Evolutionary conservation across 2,888 invertebrate genomes (phyloP).

Genomic region (Cosmopolites sordidus): DNA sequence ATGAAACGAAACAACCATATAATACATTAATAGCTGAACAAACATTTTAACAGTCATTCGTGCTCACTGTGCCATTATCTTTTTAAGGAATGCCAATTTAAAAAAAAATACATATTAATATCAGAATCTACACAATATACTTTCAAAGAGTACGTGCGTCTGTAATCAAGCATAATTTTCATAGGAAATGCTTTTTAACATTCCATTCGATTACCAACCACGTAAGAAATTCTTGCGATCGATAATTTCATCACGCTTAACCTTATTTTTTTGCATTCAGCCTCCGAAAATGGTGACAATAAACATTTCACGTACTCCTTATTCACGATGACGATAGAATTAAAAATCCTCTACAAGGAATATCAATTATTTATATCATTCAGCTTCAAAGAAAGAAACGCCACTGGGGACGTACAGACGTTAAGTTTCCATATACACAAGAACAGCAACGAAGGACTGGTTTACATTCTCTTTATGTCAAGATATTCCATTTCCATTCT

Average conservation of each 20-base stretch:
- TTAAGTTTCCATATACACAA: slow-evolving; percentile 23
- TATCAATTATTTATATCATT: slow-evolving; percentile 20
- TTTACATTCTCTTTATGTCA: slow-evolving; percentile 29
- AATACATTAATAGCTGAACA: no score
- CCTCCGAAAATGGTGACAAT: slow-evolving; percentile 16
- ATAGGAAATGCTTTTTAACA: no score
- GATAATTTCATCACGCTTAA: slow-evolving; percentile 15
- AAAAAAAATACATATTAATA: no score
- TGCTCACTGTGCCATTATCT: no score
- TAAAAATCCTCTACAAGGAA: slow-evolving; percentile 25
- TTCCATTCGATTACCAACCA: not conserved
- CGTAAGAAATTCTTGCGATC: slow-evolving; percentile 2
- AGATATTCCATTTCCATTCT: slow-evolving; percentile 28
- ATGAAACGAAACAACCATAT: no score
- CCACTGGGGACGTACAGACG: slow-evolving; percentile 18
- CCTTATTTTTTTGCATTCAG: slow-evolving; percentile 19
- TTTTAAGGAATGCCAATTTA: no score
- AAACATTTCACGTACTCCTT: slow-evolving; percentile 20
- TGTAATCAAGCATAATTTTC: no score
- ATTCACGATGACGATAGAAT: slow-evolving; percentile 18
- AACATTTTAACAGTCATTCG: no score
- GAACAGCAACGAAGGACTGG: slow-evolving; percentile 22
- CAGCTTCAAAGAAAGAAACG: slow-evolving; percentile 20
- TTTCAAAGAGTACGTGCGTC: no score
- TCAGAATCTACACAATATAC: no score